Percentiles rank a stretch among this genome's conserved stretches.
Evolutionary conservation across 2,888 invertebrate species (phyloP).

Genomic region (Drosophila maculinotata): DNA sequence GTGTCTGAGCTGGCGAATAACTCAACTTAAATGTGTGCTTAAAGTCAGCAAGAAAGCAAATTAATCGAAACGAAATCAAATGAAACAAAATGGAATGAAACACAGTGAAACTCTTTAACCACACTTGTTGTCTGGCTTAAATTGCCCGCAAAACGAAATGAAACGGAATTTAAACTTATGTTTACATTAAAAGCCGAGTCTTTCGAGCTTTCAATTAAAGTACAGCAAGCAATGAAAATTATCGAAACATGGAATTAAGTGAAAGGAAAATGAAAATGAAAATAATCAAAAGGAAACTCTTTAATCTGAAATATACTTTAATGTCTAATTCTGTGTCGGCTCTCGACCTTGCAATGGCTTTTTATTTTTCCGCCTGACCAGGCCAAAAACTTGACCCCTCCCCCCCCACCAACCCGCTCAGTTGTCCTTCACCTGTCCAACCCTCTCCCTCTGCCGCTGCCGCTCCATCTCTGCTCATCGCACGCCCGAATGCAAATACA

Average conservation of each 20-base stretch:
- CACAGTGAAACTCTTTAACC: constrained; percentile 22
- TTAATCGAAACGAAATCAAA: constrained; percentile 17
- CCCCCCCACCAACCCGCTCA: no score
- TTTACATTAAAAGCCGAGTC: no score
- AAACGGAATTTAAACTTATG: not conserved
- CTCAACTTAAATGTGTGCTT: constrained; percentile 55
- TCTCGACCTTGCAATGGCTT: constrained; percentile 1
- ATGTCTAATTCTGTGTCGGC: not conserved
- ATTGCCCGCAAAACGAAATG: constrained; percentile 7
- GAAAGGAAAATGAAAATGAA: not conserved
- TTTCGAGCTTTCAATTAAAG: not conserved
- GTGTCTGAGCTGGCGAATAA: constrained; percentile 16
- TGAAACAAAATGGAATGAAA: constrained; percentile 10
- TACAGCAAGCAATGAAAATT: not conserved
- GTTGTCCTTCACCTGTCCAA: no score
- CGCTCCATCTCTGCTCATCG: no score
- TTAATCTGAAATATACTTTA: constrained; percentile 21
- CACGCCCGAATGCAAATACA: constrained; percentile 66
- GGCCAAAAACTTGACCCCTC: not conserved
- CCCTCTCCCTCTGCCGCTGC: no score
- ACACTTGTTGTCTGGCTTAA: constrained; percentile 10
- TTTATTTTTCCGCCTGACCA: not conserved
- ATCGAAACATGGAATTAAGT: not conserved
- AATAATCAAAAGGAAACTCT: constrained; percentile 22
- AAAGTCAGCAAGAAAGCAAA: constrained; percentile 27